A percentile compares a stretch with the other conserved stretches of the same genome.
These are phyloP conservation scores for Zaprionus tsacasi DNA, from an alignment of 1,140 invertebrate species.

Conservation along the genomic window DNA sequence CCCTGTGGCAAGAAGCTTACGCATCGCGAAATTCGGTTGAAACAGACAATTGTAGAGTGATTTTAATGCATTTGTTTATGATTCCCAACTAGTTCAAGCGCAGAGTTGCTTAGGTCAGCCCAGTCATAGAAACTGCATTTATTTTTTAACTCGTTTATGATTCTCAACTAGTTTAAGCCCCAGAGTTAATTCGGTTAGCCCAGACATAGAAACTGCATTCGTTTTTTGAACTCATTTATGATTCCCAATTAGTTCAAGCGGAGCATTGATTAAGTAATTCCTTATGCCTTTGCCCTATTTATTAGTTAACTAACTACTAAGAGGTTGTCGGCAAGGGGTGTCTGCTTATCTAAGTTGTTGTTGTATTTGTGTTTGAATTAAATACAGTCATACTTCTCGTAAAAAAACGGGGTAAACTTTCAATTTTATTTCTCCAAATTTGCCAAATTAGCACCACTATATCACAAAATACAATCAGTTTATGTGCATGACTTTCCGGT, in stretches of 20 bases:
- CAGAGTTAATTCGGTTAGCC: not conserved
- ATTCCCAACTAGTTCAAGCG: slow-evolving; percentile 18
- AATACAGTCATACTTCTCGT: not conserved
- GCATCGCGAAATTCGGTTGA: not conserved
- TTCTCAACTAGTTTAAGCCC: slow-evolving; percentile 16
- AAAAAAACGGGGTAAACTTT: too few relatives aligned
- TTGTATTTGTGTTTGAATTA: not conserved
- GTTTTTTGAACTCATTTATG: not conserved
- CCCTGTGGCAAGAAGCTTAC: not conserved
- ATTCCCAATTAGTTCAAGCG: too few relatives aligned
- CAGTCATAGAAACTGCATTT: not conserved
- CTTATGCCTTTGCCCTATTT: not conserved
- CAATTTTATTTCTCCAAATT: not conserved
- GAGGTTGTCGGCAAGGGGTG: not conserved
- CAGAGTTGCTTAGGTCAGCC: not conserved
- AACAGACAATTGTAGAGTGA: not conserved
- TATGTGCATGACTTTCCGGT: not conserved
- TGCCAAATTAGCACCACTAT: not conserved
- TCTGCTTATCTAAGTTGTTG: not conserved
- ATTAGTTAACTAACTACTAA: not conserved
- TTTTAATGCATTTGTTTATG: not conserved
- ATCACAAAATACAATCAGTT: not conserved
- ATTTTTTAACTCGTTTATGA: not conserved
- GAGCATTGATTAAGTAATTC: too few relatives aligned
- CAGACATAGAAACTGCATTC: not conserved